Evolutionary conservation across 2,888 invertebrate species (phyloP).

Genomic region (Volucella zonaria): DNA sequence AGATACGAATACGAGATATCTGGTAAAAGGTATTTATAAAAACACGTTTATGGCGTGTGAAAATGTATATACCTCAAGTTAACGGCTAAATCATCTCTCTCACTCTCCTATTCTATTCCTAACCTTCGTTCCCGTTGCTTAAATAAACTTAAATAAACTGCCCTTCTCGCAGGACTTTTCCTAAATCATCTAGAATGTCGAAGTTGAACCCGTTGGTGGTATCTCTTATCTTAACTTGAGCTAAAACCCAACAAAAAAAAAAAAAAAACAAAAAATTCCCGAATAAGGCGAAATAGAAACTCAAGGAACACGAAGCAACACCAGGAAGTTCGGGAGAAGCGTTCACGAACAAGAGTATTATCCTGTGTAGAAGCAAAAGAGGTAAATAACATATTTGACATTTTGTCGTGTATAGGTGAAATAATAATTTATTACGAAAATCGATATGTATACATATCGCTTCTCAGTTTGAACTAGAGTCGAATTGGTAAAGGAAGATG

Average conservation of each 20-base stretch:
- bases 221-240: conserved; percentile 57
- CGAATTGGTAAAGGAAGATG: conserved; percentile 22
- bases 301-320: no score
- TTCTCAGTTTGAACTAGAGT: conserved; percentile 3
- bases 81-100: conserved; percentile 24
- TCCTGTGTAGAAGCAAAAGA: conserved; percentile 60
- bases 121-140: neutral
- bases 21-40: conserved; percentile 69
- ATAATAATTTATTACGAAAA: conserved; percentile 73
- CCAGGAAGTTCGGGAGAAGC: no score
- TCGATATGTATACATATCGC: conserved; percentile 54
- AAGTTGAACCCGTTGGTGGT: conserved; percentile 20
- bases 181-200: conserved; percentile 29
- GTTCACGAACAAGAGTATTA: conserved; percentile 53
- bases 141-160: conserved; percentile 16
- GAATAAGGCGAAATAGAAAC: no score
- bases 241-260: conserved; percentile 31
- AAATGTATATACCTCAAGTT: conserved; percentile 59
- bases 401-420: conserved; percentile 68
- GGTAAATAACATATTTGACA: conserved; percentile 73
- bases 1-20: no score
- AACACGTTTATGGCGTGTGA: conserved; percentile 67
- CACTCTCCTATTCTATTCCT: neutral
- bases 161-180: conserved; percentile 27
- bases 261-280: conserved; percentile 1